phyloP scores from a whole-genome alignment of 2,113 vertebrate genomes.

The Mustela lutreola region DNA sequence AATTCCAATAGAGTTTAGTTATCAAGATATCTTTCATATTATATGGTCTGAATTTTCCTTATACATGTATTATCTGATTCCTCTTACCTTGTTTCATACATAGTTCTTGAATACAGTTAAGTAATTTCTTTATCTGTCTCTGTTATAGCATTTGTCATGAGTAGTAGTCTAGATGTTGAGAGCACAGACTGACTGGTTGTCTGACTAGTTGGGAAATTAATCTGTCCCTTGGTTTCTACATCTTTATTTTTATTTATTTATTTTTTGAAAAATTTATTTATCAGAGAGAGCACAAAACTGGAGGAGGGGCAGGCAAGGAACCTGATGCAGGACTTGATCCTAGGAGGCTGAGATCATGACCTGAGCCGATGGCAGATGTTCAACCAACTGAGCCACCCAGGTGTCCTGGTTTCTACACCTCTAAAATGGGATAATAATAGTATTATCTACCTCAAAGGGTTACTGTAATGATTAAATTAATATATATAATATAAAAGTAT shows the following conservation, averaged over 20 bases:
- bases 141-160: conserved; percentile 3
- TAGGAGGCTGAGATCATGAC: no score
- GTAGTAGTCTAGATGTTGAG: not conserved
- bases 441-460: not conserved
- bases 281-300: no score
- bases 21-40: conserved; percentile 32
- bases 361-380: no score
- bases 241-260: not conserved
- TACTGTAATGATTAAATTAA: conserved; percentile 38
- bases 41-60: conserved; percentile 45
- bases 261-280: no score
- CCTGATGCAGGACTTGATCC: no score
- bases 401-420: not conserved
- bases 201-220: not conserved
- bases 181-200: not conserved
- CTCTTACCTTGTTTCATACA: not conserved
- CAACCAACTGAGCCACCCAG: no score
- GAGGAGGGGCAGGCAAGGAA: no score
- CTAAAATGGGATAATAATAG: conserved; percentile 3
- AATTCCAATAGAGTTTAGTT: conserved; percentile 26
- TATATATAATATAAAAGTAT: not conserved
- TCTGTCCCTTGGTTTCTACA: not conserved
- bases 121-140: not conserved
- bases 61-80: conserved; percentile 3
- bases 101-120: not conserved